Evolutionary conservation across 2,797 vertebrate species (phyloP).

Genomic region (Lithobates pipiens): DNA sequence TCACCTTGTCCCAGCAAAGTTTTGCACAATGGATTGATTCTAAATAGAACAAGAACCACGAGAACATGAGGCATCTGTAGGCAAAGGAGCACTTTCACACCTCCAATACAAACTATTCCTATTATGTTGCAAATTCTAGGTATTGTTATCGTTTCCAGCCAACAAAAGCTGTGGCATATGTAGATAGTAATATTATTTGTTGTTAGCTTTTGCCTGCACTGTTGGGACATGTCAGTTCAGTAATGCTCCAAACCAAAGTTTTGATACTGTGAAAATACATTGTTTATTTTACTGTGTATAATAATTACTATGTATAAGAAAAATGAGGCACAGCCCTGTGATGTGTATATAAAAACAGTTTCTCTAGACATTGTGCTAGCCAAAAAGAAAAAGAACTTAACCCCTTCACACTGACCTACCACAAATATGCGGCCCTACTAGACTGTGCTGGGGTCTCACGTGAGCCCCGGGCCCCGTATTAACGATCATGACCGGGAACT

Average conservation of each 20-base stretch:
- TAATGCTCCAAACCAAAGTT: not conserved
- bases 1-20: too few relatives aligned
- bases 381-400: too few relatives aligned
- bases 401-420: too few relatives aligned
- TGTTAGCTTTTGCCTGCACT: not conserved
- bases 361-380: not conserved
- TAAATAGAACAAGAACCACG: not conserved
- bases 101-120: constrained; percentile 3
- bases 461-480: too few relatives aligned
- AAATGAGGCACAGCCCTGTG: not conserved
- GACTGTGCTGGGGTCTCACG: too few relatives aligned
- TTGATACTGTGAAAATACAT: not conserved
- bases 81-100: not conserved
- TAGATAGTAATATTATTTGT: constrained; percentile 1
- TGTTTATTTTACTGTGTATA: not conserved
- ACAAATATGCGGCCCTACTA: too few relatives aligned
- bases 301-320: not conserved
- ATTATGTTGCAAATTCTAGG: constrained; percentile 1
- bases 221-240: constrained; percentile 13
- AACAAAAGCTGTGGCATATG: not conserved
- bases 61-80: not conserved
- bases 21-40: not conserved
- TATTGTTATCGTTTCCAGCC: constrained; percentile 23
- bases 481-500: too few relatives aligned
- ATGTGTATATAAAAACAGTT: not conserved